Evolutionary conservation across 2,113 vertebrate genomes (phyloP), one percentile per base, ranked within the genome.

Genomic region (Microtus montanus): DNA sequence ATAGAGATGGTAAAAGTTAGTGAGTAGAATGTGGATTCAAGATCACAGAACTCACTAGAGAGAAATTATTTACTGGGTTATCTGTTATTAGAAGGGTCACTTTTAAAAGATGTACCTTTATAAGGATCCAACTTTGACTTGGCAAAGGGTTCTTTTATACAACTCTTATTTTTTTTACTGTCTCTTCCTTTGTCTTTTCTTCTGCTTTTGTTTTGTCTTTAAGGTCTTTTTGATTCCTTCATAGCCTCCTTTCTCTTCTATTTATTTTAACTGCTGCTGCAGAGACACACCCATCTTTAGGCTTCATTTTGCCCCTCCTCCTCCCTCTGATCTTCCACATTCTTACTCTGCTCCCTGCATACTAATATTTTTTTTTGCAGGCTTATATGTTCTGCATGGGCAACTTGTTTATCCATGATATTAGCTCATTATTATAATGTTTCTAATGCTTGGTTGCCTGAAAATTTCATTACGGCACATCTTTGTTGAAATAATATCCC

Each of bases 381-480:
- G 9, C 35, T 91, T 66, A 38, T 4, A 5, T 12, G 24, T 89
- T 89, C 38, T 91, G 26, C 13, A 4, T 41, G 63, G 38, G 5
- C 77, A 83, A 38, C 20, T 47, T 38, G 3, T 49, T 95, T 91
- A 79, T 92, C 83, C 52, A 54, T 68, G 52, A 71, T 79, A 52
- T 49, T 73, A 94, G 58, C 68, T 97, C 87, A 24, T 95, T 70
- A 89, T 49, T 64, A 80, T 12, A 77, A 90, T 83, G 77, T 44
- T 86, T 86, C 70, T 35, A n/a, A 70, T 87, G 61, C 86, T 85
- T 52, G 41, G 54, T 79, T 89, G 70, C 92, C 73, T 77, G 44
- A 38, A 97, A 87, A 80, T 92, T 64, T 93, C 87, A 96, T 96
- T 71, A 96, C 70, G 49, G 49, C 89, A 28, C 38, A 44, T 91